Base-by-base conservation (phyloP, 2,797 vertebrate genomes). In the Tamandua tetradactyla region DNA sequence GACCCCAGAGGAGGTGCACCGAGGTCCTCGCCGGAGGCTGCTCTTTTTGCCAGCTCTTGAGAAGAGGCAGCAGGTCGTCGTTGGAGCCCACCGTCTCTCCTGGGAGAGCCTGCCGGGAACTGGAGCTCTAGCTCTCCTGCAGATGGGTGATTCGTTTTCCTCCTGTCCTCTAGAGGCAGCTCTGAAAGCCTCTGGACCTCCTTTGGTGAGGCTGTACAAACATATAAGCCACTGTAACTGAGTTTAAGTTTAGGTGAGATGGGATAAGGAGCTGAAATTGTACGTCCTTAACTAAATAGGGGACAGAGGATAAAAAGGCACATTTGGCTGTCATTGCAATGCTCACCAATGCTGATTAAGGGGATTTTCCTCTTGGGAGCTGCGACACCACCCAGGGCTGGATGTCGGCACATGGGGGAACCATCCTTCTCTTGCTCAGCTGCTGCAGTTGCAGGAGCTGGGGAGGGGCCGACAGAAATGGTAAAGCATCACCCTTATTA, bases 401-500 rank as follows among this genome's bases (percentile, higher is more conserved):
- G 0, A 11, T 0, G 12, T 62, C 4, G 23, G 57, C 7, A 44
- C 8, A 0, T 0, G 1, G 0, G 17, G 59, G 20, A 7, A 27
- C 3, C 0, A 9, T 2, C 17, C 61, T 47, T n/a, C 74, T n/a
- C 23, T 8, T 47, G 35, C 52, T 62, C n/a, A 1, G 2, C 22
- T 32, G 5, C 25, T 5, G 47, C 13, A 18, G 55, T 15, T 30
- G 32, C 10, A 7, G 76, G n/a, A 32, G 44, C 0, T 0, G 37
- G 40, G 8, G 37, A 47, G 7, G 32, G 23, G 10, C 2, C 18
- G 30, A 7, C 79, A 27, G 30, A 17, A 37, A 18, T 13, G 23
- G 61, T 40, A 17, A 80, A 2, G 30, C 49, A 15, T 0, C 0
- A 3, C 12, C 57, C 71, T 91, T 83, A 2, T 20, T 52, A 61